Base-by-base conservation (phyloP, 2,113 vertebrate genomes). In the Gasterosteus aculeatus region DNA sequence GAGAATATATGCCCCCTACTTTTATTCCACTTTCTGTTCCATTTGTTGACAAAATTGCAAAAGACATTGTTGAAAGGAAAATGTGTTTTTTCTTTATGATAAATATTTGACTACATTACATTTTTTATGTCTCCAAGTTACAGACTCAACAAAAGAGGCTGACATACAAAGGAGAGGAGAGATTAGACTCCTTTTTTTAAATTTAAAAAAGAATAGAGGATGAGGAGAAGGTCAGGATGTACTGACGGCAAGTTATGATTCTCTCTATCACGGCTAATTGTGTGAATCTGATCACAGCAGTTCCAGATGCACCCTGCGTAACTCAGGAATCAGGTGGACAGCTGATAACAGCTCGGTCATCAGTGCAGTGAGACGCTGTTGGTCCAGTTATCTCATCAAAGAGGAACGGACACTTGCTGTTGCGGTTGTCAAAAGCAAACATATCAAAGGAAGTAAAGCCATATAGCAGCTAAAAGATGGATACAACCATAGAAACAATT, bases 21-120 rank as follows among this genome's bases (percentile, higher is more conserved):
- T 59, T 66, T 81, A 75, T 67, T 77, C 9, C 14, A 49, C 26
- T 53, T 56, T 79, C 57, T 61, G 39, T 60, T 54, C 26, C 77
- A 68, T 67, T 62, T 65, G 67, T 10, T 67, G 72, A 0, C 3
- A 46, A 49, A 14, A 67, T 22, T 15, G 22, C 0, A 46, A 65
- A 72, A 70, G 19, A 46, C 11, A 57, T 15, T 14, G 11, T 3
- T 26, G 1, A 63, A 31, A 44, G 33, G 62, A 64, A 16, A 53
- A 8, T 33, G 62, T 10, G 46, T 33, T 39, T 10, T 60, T 54
- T 57, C 15, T 44, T 57, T 19, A 26, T 26, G 22, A 26, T 26
- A 46, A 54, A 64, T 61, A 35, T 44, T 5, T 12, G 11, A 22
- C n/a, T 57, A 15, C 29, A 69, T 65, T 3, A 71, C 39, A 22